Conservation (phyloP, 2,888 invertebrate genomes). For the Lissonota sp. region DNA sequence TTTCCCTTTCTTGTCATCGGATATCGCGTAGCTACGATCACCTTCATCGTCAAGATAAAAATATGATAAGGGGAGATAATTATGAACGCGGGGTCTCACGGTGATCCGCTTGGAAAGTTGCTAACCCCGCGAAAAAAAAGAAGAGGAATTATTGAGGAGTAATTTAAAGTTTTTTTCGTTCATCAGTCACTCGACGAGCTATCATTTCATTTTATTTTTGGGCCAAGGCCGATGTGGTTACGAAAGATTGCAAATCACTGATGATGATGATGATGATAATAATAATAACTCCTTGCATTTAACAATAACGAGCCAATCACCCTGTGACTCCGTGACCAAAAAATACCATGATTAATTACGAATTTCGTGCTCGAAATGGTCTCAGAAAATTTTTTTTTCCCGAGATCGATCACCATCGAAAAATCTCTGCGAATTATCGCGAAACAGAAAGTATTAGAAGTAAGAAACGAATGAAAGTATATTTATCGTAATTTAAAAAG, state of each 20-base stretch:
- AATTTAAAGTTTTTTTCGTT: background rate
- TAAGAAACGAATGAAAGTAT: conserved; percentile 64
- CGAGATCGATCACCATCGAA: no score
- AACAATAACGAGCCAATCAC: conserved; percentile 51
- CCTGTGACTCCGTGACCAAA: conserved; percentile 62
- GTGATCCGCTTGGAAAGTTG: conserved; percentile 47
- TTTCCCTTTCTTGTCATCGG: conserved; percentile 16
- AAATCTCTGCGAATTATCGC: conserved; percentile 53
- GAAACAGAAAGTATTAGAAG: conserved; percentile 60
- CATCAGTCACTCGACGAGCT: conserved; percentile 48
- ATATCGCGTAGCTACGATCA: conserved; percentile 45
- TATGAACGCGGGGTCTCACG: conserved; percentile 62
- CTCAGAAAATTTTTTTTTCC: conserved; percentile 13
- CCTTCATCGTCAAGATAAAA: conserved; percentile 29
- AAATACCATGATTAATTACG: no score
- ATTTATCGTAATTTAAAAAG: conserved; percentile 46
- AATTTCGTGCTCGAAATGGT: no score
- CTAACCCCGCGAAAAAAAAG: conserved; percentile 11
- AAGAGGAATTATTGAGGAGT: conserved; percentile 22
- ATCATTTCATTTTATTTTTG: conserved; percentile 14
- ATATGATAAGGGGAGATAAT: conserved; percentile 4
- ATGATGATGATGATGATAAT: background rate
- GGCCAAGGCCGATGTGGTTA: background rate
- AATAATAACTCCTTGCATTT: conserved; percentile 5
- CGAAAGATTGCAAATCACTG: background rate